Evolutionary conservation across 2,888 invertebrate species (phyloP).

Genomic region (Holacanthella duospinosa): DNA sequence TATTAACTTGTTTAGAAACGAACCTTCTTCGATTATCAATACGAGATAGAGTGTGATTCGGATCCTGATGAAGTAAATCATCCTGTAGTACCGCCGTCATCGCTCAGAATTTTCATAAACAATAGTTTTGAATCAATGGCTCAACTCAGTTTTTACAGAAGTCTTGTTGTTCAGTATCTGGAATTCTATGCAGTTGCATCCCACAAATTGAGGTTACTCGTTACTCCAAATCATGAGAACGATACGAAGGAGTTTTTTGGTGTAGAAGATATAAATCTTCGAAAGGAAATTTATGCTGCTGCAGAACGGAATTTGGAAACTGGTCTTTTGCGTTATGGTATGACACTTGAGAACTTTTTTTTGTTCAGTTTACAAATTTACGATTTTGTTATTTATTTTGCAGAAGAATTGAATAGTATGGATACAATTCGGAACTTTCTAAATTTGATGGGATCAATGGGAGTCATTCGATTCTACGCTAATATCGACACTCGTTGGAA

Average conservation of each 20-base stretch:
- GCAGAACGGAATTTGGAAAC: background rate
- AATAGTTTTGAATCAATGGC: background rate
- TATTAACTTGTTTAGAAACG: no score
- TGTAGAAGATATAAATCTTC: slow-evolving; percentile 7
- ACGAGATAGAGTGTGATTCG: background rate
- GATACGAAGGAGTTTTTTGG: no score
- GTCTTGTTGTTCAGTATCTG: slow-evolving; percentile 14
- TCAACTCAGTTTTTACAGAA: slow-evolving; percentile 8
- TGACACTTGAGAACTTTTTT: background rate
- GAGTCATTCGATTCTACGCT: background rate
- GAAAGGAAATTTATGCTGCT: slow-evolving; percentile 8
- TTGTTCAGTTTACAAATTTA: background rate
- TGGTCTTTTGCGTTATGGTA: background rate
- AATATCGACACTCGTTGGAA: background rate
- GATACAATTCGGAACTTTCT: slow-evolving; percentile 3
- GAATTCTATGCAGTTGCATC: slow-evolving; percentile 15
- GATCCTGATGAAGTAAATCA: background rate
- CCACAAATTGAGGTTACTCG: background rate
- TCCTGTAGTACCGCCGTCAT: no score
- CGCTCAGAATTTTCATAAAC: background rate
- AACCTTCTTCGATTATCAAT: no score
- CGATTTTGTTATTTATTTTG: slow-evolving; percentile 5
- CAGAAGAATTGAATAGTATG: slow-evolving; percentile 16
- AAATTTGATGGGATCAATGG: background rate
- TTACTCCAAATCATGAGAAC: background rate